A percentile compares a stretch with the other conserved stretches of the same genome.
phyloP scores from a whole-genome alignment of 2,797 vertebrate genomes.

The Hypotaenidia okinawae region DNA sequence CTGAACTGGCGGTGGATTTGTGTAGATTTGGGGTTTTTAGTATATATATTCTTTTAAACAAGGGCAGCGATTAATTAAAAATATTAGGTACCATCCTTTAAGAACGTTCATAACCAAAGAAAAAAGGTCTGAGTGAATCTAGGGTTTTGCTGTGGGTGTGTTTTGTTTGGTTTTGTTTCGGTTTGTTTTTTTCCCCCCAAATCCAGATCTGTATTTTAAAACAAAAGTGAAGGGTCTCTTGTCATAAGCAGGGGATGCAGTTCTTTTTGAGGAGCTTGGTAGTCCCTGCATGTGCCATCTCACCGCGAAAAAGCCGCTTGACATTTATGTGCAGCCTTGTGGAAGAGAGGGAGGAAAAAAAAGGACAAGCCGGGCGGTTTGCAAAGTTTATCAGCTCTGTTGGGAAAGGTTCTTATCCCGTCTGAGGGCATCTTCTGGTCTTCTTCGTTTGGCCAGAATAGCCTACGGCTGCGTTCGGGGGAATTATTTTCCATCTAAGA shows the following conservation, averaged over 20 bases:
- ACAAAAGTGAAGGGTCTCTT: neutral
- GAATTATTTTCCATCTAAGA: neutral
- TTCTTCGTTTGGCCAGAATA: slow-evolving; percentile 33
- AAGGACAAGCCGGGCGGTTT: neutral
- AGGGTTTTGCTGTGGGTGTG: too few relatives aligned
- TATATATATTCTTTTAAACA: neutral
- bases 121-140: neutral
- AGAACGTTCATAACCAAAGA: neutral
- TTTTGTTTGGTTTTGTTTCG: too few relatives aligned
- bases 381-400: neutral
- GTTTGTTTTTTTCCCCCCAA: neutral
- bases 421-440: neutral
- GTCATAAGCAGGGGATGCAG: neutral
- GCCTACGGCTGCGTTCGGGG: neutral
- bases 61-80: neutral
- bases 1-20: neutral
- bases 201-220: neutral
- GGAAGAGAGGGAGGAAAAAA: neutral
- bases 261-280: neutral
- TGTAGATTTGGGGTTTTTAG: neutral
- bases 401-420: neutral
- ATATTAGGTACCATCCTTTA: neutral
- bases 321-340: neutral
- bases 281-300: neutral
- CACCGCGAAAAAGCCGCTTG: neutral